Evolutionary conservation across 2,113 vertebrate genomes (phyloP), one percentile per base, ranked within the genome.

Genomic region (Calidris pugnax): DNA sequence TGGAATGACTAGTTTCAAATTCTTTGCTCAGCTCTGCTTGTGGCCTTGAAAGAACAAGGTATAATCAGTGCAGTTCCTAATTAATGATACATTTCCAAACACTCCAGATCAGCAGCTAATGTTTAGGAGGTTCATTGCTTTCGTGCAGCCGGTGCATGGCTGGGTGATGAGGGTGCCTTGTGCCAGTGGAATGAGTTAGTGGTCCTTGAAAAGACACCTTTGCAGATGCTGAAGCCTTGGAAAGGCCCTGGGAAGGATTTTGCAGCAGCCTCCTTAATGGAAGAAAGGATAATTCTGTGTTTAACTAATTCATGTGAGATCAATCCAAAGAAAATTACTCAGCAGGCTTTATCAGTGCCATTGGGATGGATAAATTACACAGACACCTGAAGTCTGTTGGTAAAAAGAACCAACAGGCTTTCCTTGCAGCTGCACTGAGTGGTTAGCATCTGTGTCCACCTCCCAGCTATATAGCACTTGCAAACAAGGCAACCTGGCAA

Each of bases 91-190:
- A 12, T 87, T 78, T 43, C 71, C 60, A 39, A 72, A 15, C 13
- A 21, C 39, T 47, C 21, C 21, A 60, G 43, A 59, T 23, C 32
- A 59, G 60, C 81, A 69, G 60, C 55, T 68, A 32, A 79, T 16
- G 7, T 60, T 69, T 37, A 55, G 66, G 62, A 82, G 59, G 43
- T 69, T 95, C 56, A 28, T 26, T 79, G 60, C 45, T 43, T 47
- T 59, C 1, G 0, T 1, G 1, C 8, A 48, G 19, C 26, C 4
- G 2, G 50, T 4, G 3, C 43, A 16, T 26, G 60, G 32, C 39
- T 74, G 60, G 66, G 60, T 82, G 64, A 82, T 22, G 66, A 69
- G 27, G 30, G 27, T 89, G 55, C 32, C 41, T 56, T 73, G 8
- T 88, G 35, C 27, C 45, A 39, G n/a, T 4, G 7, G 60, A 39